Evolutionary conservation across 2,888 invertebrate species (phyloP), one percentile per base, ranked within the genome.

Genomic region (Acronicta leporina): DNA sequence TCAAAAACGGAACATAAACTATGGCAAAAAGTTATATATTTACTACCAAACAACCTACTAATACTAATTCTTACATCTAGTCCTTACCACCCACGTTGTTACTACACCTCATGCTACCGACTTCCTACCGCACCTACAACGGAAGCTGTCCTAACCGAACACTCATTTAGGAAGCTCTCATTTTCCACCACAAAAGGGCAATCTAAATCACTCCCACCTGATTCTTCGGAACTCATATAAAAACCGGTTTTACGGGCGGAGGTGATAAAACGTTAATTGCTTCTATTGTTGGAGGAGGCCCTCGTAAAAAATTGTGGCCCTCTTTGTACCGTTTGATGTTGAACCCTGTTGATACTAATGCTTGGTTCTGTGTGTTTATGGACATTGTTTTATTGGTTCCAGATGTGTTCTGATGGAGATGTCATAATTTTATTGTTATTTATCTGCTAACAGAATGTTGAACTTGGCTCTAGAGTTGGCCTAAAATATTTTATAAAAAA

Each of bases 181-280:
- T 48, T 55, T 20, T 48, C 3, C n/a, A 64, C 75, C 68, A 72
- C 75, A 70, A 75, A 75, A 63, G 55, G 49, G 48, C 58, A 64
- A 64, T 67, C 57, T 68, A 68, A 72, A 72, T 72, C 60, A 63
- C 63, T 60, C 60, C 60, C 58, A 63, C 66, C 67, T 58, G 60
- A 61, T 62, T 55, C 47, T 56, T 66, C 57, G 53, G 62, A 68
- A 72, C 73, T 64, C 66, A 66, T 70, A 69, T 58, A 78, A 73
- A 79, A 77, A 65, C 62, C 48, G 59, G 65, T 61, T 80, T 82
- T 81, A 81, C 67, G 75, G 75, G 65, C 75, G 63, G 68, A 67
- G 64, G 73, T 68, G 78, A 83, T 80, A 82, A 83, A 78, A 77
- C 71, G 79, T 78, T 83, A 83, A 83, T 82, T 83, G 74, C 76